phyloP scores from a whole-genome alignment of 2,888 invertebrate genomes.

The Silvanus unidentatus region DNA sequence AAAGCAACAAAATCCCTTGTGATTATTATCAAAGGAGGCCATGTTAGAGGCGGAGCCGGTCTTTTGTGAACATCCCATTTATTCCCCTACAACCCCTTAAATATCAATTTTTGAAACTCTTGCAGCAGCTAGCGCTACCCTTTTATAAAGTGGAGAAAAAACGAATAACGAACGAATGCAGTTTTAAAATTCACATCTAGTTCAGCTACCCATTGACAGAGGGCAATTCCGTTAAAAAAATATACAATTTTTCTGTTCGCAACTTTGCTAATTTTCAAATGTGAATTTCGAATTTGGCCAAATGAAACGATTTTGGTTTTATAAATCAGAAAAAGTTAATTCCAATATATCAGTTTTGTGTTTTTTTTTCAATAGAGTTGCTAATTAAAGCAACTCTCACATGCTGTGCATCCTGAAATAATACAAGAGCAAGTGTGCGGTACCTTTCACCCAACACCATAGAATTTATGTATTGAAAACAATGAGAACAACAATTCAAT shows the following conservation, averaged over 20 bases:
- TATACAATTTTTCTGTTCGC: too few species aligned
- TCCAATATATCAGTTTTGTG: too few species aligned
- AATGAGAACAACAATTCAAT: constrained; percentile 35
- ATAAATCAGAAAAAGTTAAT: too few species aligned
- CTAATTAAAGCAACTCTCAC: too few species aligned
- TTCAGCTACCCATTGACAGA: constrained; percentile 34
- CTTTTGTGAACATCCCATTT: constrained; percentile 29
- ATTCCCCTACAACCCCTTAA: constrained; percentile 25
- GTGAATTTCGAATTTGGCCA: too few species aligned
- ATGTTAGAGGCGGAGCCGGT: constrained; percentile 47
- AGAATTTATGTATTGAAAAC: constrained; percentile 41
- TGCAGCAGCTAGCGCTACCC: constrained; percentile 40
- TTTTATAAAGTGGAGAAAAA: constrained; percentile 33
- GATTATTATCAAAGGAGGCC: constrained; percentile 46
- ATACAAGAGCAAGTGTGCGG: too few species aligned
- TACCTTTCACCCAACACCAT: too few species aligned
- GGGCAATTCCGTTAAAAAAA: constrained; percentile 13
- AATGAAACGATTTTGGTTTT: too few species aligned
- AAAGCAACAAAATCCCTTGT: constrained; percentile 37
- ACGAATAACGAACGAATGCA: constrained; percentile 30
- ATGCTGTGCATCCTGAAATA: too few species aligned
- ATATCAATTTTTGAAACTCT: constrained; percentile 17
- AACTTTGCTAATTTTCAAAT: too few species aligned
- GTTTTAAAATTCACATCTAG: constrained; percentile 30
- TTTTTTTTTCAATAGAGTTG: too few species aligned